A percentile compares a stretch with the other conserved stretches of the same genome.
Evolutionary conservation across 2,797 vertebrate species (phyloP).

Genomic region (Morelia viridis): DNA sequence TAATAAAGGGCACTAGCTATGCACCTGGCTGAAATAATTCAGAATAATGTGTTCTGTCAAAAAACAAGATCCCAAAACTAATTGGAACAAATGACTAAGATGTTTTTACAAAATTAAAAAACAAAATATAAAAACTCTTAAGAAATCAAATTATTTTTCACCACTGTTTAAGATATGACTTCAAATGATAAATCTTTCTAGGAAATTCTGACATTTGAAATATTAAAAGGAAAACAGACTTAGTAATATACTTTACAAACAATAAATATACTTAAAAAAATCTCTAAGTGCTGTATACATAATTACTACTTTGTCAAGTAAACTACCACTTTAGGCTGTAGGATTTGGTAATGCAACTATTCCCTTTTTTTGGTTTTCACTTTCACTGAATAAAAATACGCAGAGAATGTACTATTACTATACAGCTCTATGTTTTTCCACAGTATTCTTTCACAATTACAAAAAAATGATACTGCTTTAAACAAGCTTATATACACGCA

Average conservation of each 20-base stretch:
- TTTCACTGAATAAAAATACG: slow-evolving; percentile 71
- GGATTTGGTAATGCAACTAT: slow-evolving; percentile 71
- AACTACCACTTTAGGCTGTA: slow-evolving; percentile 64
- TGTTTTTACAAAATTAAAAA: slow-evolving; percentile 63
- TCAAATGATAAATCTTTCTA: slow-evolving; percentile 56
- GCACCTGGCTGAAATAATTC: slow-evolving; percentile 33
- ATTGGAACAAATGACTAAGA: slow-evolving; percentile 65
- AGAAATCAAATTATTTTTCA: slow-evolving; percentile 71
- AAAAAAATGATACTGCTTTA: slow-evolving; percentile 69
- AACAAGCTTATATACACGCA: slow-evolving; percentile 53
- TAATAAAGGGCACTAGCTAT: background rate
- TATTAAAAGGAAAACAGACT: slow-evolving; percentile 59
- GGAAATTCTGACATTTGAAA: slow-evolving; percentile 65
- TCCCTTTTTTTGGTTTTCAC: slow-evolving; percentile 65
- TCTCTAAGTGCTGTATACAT: slow-evolving; percentile 69
- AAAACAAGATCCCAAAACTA: slow-evolving; percentile 65
- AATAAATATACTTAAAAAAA: slow-evolving; percentile 75
- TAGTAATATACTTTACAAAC: slow-evolving; percentile 61
- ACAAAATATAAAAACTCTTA: slow-evolving; percentile 62
- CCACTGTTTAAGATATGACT: slow-evolving; percentile 60
- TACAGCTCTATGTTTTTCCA: slow-evolving; percentile 66
- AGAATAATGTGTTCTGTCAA: slow-evolving; percentile 65
- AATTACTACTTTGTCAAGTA: slow-evolving; percentile 66
- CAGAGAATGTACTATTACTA: slow-evolving; percentile 66
- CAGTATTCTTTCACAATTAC: slow-evolving; percentile 79